A percentile compares a stretch with the other conserved stretches of the same genome.
Conservation (phyloP, 2,797 vertebrate species). For the Caiman crocodilus region DNA sequence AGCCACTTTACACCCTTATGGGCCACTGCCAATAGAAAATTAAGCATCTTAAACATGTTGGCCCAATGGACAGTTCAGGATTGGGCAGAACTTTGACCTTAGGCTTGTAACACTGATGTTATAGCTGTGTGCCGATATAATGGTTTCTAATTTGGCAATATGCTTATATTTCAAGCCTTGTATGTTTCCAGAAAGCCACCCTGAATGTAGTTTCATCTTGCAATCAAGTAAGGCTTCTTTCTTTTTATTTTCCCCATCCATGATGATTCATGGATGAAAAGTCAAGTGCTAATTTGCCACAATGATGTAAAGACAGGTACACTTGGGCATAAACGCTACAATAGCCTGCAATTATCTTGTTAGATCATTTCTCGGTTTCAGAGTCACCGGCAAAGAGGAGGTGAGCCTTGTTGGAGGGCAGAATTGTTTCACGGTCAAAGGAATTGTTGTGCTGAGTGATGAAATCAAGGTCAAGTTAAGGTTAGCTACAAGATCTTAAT, state of each 20-base stretch:
- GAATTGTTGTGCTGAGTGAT: neutral
- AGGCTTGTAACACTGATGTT: neutral
- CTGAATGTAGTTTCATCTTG: neutral
- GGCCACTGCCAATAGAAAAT: no score
- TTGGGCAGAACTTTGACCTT: neutral
- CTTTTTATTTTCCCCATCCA: neutral
- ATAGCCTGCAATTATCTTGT: neutral
- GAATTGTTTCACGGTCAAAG: neutral
- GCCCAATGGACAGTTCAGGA: no score
- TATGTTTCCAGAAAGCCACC: conserved; percentile 15
- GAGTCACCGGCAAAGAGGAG: neutral
- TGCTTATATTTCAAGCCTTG: neutral
- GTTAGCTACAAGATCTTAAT: neutral
- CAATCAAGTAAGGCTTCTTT: neutral
- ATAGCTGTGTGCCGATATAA: neutral
- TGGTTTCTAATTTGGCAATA: neutral
- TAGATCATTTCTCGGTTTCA: neutral
- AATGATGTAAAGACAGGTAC: neutral
- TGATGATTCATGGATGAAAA: neutral
- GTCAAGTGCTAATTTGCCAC: neutral
- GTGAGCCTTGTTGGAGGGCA: neutral
- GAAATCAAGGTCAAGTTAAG: neutral
- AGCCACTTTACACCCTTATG: no score
- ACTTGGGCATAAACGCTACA: neutral
- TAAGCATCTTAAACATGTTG: no score